These are phyloP conservation scores for Rachycentron canadum DNA, from an alignment of 2,797 vertebrate species.

Conservation along the genomic window DNA sequence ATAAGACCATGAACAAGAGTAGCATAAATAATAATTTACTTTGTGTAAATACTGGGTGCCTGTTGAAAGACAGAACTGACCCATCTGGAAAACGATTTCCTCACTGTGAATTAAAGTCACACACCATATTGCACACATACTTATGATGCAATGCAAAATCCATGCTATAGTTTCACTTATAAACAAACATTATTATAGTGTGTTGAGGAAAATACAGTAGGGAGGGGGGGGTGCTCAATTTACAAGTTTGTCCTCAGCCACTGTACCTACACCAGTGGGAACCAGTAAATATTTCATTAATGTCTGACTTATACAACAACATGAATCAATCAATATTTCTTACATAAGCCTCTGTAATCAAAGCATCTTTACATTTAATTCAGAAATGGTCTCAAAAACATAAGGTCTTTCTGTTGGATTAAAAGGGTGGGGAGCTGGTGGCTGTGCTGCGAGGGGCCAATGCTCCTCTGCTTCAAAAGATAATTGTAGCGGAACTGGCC, in stretches of 20 bases:
- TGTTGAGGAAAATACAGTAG: neutral
- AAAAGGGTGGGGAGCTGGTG: conserved; percentile 91
- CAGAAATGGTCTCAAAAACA: neutral
- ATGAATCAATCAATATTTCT: neutral
- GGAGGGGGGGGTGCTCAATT: neutral
- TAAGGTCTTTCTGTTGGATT: conserved; percentile 14
- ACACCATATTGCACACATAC: neutral
- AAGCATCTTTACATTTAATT: neutral
- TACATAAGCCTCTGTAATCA: neutral
- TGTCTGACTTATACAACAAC: neutral
- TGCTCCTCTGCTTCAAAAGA: conserved; percentile 90
- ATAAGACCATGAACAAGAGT: neutral
- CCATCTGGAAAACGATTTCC: no score
- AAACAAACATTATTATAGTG: neutral
- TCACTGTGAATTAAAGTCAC: neutral
- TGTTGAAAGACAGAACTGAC: neutral
- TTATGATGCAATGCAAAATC: no score
- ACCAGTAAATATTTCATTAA: neutral
- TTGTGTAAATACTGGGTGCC: neutral
- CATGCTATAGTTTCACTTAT: neutral
- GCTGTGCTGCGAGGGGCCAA: conserved; percentile 90
- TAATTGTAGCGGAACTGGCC: conserved; percentile 89
- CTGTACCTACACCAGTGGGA: neutral
- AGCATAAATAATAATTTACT: neutral
- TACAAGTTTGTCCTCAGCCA: neutral